Evolutionary conservation across 92 coral and sea anemone genomes (phyloP).

Genomic region (Phenganax stokvisi): DNA sequence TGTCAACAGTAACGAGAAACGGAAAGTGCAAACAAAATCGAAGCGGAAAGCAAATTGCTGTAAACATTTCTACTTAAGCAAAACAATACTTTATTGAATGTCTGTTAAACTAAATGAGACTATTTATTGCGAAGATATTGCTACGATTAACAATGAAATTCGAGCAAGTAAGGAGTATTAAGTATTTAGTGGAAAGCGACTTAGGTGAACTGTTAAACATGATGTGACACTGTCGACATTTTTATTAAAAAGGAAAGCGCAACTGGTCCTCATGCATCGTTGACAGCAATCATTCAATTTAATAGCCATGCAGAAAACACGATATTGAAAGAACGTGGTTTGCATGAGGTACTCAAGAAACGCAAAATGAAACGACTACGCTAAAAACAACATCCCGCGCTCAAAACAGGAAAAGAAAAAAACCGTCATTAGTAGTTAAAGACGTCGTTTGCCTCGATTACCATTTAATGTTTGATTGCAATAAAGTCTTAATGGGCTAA

Average conservation of each 20-base stretch:
- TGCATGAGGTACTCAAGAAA: not conserved
- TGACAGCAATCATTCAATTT: not conserved
- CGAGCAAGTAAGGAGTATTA: not conserved
- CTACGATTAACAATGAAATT: not conserved
- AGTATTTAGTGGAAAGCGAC: not conserved
- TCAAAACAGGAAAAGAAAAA: constrained; percentile 23
- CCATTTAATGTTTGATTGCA: constrained; percentile 31
- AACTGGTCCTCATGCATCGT: not conserved
- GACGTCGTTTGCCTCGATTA: constrained; percentile 27
- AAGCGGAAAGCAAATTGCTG: constrained; percentile 20
- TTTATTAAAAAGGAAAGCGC: constrained; percentile 22
- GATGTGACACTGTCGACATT: constrained; percentile 18
- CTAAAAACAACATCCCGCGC: not conserved
- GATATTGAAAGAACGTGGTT: constrained; percentile 13
- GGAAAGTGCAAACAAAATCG: constrained; percentile 7
- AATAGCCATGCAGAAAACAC: not conserved
- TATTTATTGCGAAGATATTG: not conserved
- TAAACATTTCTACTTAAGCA: not conserved
- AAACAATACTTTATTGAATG: not conserved
- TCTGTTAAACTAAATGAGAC: not conserved
- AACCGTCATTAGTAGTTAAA: constrained; percentile 10
- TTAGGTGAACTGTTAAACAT: not conserved
- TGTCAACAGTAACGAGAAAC: constrained; percentile 5
- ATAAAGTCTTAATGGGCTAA: constrained; percentile 36
- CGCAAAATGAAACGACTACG: not conserved